Conservation (phyloP, 2,888 invertebrate species). For the Metellina segmentata region DNA sequence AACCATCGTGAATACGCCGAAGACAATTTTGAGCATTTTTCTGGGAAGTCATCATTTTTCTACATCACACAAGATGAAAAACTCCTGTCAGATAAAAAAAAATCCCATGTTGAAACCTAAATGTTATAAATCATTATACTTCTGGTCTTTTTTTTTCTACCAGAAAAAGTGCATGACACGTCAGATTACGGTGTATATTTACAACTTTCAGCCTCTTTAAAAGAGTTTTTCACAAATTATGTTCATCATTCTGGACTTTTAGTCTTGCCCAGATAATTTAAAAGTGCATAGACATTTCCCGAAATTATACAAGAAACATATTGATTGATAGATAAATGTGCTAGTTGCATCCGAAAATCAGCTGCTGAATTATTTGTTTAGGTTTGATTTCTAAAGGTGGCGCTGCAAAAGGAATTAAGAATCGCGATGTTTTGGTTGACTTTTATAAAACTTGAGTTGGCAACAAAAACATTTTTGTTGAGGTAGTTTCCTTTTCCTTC, state of each 20-base stretch:
- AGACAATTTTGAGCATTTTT: slow-evolving; percentile 4
- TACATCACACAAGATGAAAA: background rate
- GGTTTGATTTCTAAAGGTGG: slow-evolving; percentile 20
- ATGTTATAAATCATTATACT: slow-evolving; percentile 16
- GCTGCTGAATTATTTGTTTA: background rate
- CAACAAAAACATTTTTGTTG: no score
- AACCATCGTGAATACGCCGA: background rate
- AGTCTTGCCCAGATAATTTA: background rate
- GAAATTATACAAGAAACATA: slow-evolving; percentile 45
- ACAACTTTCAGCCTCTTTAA: background rate
- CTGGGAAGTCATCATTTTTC: slow-evolving; percentile 27
- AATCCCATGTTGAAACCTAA: background rate
- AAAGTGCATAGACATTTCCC: background rate
- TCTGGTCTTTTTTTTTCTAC: background rate
- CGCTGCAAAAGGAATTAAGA: background rate
- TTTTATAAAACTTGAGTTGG: no score
- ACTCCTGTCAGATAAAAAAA: slow-evolving; percentile 2
- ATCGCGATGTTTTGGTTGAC: no score
- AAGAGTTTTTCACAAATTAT: no score
- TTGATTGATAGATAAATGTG: slow-evolving; percentile 63
- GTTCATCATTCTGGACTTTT: background rate
- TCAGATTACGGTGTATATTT: slow-evolving; percentile 1
- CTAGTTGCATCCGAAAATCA: slow-evolving; percentile 13
- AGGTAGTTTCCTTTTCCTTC: no score
- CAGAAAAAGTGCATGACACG: slow-evolving; percentile 14